Conservation (phyloP, 2,113 vertebrate species). For the Ariopsis seemanni region DNA sequence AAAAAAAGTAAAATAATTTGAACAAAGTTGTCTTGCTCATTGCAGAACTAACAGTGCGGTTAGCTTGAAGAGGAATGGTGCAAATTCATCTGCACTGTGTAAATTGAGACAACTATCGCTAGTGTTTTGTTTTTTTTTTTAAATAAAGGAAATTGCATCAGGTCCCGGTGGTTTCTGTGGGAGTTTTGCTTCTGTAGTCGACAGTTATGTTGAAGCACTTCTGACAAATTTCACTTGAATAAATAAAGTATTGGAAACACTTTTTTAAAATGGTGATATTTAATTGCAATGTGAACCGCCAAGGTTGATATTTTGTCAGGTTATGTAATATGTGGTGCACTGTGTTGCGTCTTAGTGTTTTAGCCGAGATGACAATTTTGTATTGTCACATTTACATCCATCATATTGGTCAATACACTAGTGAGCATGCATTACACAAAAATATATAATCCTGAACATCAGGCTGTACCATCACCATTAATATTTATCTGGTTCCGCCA, state of each 20-base stretch:
- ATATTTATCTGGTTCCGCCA: too few species aligned
- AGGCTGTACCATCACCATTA: too few species aligned
- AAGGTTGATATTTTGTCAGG: background rate
- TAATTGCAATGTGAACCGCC: background rate
- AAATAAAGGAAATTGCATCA: background rate
- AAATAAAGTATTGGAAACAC: slow-evolving; percentile 5
- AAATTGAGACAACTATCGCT: background rate
- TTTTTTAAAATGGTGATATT: background rate
- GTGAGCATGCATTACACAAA: background rate
- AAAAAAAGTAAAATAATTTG: background rate
- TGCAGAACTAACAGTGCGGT: background rate
- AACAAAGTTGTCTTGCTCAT: background rate
- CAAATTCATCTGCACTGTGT: background rate
- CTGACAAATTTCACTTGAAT: background rate
- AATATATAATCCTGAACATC: background rate
- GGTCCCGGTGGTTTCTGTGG: background rate
- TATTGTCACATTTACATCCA: background rate
- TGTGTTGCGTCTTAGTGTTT: background rate
- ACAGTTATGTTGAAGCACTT: background rate
- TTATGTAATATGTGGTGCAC: background rate
- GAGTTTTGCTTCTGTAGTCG: background rate
- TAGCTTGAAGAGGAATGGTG: background rate
- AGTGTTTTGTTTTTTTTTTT: too few species aligned
- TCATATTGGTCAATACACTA: background rate
- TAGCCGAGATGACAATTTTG: background rate